A percentile compares a stretch with the other conserved stretches of the same genome.
phyloP scores from a whole-genome alignment of 2,888 invertebrate species.

The Acanthosoma haemorrhoidale region DNA sequence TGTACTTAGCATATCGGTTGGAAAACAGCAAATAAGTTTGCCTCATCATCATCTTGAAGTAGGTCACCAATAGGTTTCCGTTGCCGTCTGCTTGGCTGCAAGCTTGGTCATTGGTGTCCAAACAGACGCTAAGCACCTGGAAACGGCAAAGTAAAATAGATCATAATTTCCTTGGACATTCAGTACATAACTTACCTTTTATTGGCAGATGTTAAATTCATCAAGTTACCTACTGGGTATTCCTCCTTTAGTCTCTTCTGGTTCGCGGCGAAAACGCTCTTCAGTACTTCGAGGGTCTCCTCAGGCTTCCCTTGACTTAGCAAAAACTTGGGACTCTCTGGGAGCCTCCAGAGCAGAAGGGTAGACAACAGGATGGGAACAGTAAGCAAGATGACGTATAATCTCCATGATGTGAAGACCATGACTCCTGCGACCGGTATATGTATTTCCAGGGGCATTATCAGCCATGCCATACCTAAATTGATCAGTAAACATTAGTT shows the following conservation, averaged over 20 bases:
- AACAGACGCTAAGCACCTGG: not conserved
- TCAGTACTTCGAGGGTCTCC: not conserved
- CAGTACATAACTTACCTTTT: too few species aligned
- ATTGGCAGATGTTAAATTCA: too few species aligned
- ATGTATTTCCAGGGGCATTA: conserved; percentile 1
- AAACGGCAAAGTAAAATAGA: not conserved
- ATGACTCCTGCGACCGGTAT: not conserved
- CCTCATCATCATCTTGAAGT: conserved; percentile 13
- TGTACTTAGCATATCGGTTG: not conserved
- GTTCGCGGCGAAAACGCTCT: conserved; percentile 1
- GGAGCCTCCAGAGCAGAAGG: not conserved
- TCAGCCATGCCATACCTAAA: conserved; percentile 17
- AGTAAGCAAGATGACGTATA: not conserved
- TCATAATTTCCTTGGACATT: too few species aligned
- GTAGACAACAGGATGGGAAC: not conserved
- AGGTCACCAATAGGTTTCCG: not conserved
- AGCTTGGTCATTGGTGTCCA: not conserved
- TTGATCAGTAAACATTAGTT: not conserved
- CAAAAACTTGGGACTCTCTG: conserved; percentile 13
- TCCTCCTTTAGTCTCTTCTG: not conserved
- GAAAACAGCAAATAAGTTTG: not conserved
- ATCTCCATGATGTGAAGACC: conserved; percentile 19
- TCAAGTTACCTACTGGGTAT: conserved; percentile 20
- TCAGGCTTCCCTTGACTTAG: not conserved
- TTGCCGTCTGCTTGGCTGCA: not conserved